These are phyloP conservation scores for Platysternon megacephalum DNA, from an alignment of 2,113 vertebrate species.

Conservation along the genomic window DNA sequence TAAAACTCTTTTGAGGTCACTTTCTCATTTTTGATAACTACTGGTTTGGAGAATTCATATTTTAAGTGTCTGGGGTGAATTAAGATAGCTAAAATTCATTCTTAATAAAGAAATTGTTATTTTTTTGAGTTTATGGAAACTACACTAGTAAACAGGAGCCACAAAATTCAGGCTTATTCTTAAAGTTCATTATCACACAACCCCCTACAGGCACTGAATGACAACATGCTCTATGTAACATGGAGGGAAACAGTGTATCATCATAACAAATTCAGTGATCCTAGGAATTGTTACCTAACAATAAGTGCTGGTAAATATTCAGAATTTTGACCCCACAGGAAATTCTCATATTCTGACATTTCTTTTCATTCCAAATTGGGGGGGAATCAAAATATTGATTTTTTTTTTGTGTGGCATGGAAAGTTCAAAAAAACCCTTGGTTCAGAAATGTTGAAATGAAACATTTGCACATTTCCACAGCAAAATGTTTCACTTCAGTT, in stretches of 20 bases:
- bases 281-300: not conserved
- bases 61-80: not conserved
- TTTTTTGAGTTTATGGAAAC: not conserved
- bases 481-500: not conserved
- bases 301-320: not conserved
- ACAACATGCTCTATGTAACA: not conserved
- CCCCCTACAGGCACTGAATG: not conserved
- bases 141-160: not conserved
- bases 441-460: not conserved
- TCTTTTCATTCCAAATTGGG: not conserved
- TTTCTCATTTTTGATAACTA: not conserved
- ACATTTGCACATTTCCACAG: not conserved
- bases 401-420: not conserved
- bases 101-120: not conserved
- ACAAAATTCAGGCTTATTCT: not conserved
- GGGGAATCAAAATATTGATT: not conserved
- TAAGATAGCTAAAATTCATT: not conserved
- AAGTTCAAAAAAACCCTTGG: not conserved
- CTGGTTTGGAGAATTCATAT: not conserved
- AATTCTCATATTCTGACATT: not conserved
- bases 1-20: not conserved
- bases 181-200: not conserved
- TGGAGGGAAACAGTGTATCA: not conserved
- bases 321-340: not conserved
- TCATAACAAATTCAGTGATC: not conserved